phyloP scores from a whole-genome alignment of 2,888 invertebrate genomes.

The Hyalella azteca region DNA sequence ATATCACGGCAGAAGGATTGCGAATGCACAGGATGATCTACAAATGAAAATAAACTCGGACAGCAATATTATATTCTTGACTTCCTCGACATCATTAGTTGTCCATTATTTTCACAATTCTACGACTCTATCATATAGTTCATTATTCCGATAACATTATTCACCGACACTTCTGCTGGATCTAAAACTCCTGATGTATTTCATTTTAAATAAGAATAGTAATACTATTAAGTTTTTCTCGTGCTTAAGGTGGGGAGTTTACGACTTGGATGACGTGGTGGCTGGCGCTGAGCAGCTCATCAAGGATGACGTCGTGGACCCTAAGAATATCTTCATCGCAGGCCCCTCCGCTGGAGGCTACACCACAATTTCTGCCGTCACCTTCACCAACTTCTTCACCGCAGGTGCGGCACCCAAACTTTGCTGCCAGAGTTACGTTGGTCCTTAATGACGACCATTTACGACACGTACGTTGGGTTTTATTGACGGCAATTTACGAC shows the following conservation, averaged over 20 bases:
- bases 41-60: too few species aligned
- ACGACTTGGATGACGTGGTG: constrained; percentile 52
- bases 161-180: neutral
- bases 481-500: too few species aligned
- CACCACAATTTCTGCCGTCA: constrained; percentile 48
- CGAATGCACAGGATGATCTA: too few species aligned
- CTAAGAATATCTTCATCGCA: constrained; percentile 40
- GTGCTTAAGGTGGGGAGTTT: constrained; percentile 53
- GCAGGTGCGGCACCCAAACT: constrained; percentile 42
- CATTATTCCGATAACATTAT: too few species aligned
- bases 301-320: constrained; percentile 45
- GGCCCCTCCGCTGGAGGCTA: constrained; percentile 44
- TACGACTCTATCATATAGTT: neutral
- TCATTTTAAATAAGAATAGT: neutral
- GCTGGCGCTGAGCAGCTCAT: constrained; percentile 46
- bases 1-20: too few species aligned
- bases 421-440: too few species aligned
- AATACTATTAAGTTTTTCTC: neutral
- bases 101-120: too few species aligned
- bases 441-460: too few species aligned
- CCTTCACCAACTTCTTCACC: constrained; percentile 48
- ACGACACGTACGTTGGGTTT: too few species aligned
- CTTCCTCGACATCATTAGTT: too few species aligned
- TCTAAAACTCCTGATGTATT: neutral
- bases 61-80: too few species aligned